Conservation (phyloP, 1,140 invertebrate genomes). For the Andricus grossulariae region DNA sequence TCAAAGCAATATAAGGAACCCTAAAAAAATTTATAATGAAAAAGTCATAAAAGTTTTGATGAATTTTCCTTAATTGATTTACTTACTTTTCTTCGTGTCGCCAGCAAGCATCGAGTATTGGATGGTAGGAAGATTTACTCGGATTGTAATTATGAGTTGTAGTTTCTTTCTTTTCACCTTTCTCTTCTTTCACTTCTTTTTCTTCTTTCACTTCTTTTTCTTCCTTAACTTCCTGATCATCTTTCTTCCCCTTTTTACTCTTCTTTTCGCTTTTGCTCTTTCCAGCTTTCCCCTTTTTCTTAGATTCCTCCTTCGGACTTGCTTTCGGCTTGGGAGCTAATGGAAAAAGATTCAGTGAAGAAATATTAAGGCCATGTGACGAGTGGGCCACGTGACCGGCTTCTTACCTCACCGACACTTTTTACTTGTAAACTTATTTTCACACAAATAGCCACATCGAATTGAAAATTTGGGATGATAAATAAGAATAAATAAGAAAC, state of each 20-base stretch:
- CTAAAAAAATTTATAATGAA: slow-evolving; percentile 74
- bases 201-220: slow-evolving; percentile 25
- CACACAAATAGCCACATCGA: too few relatives aligned
- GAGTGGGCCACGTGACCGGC: too few relatives aligned
- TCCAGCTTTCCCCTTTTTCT: slow-evolving; percentile 51
- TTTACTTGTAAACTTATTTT: too few relatives aligned
- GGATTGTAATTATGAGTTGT: slow-evolving; percentile 83
- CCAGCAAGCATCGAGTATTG: slow-evolving; percentile 94
- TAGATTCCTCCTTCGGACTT: slow-evolving; percentile 34
- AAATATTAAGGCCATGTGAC: too few relatives aligned
- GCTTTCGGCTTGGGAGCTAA: slow-evolving; percentile 32
- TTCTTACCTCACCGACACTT: too few relatives aligned
- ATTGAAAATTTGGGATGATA: too few relatives aligned
- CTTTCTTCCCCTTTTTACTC: slow-evolving; percentile 45
- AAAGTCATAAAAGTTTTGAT: slow-evolving; percentile 29
- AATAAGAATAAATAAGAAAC: too few relatives aligned
- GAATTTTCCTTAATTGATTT: slow-evolving; percentile 41
- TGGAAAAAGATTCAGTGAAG: too few relatives aligned
- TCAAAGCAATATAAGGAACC: slow-evolving; percentile 94
- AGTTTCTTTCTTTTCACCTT: slow-evolving; percentile 48
- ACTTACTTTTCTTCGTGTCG: slow-evolving; percentile 83
- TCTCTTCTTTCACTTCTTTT: slow-evolving; percentile 26
- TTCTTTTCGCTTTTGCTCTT: slow-evolving; percentile 27
- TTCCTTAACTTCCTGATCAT: slow-evolving; percentile 23
- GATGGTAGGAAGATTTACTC: slow-evolving; percentile 87